These are phyloP conservation scores for Nestor notabilis DNA, from an alignment of 2,113 vertebrate species.

Conservation along the genomic window DNA sequence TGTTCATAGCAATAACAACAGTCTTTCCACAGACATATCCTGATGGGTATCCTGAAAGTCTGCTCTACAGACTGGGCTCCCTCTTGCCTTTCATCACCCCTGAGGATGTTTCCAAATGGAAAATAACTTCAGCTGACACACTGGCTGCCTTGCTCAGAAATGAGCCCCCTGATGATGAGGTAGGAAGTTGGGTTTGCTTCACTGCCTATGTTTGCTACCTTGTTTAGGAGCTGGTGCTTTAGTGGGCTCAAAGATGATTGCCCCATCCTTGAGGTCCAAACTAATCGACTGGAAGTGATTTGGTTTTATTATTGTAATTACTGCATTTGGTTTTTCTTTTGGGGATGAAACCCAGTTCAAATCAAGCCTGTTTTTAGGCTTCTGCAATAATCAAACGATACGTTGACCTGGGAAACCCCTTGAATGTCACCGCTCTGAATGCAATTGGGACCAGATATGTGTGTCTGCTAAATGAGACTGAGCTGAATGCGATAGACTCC, in stretches of 20 bases:
- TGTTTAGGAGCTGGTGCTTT: neutral
- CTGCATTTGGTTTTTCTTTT: neutral
- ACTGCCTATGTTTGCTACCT: neutral
- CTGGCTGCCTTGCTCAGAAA: constrained; percentile 24
- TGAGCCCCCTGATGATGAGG: fast-evolving
- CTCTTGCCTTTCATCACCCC: neutral
- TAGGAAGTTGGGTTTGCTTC: neutral
- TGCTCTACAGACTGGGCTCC: neutral
- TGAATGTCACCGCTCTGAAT: constrained; percentile 67
- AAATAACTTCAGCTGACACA: constrained; percentile 15
- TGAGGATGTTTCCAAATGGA: constrained; percentile 53
- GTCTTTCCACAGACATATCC: constrained; percentile 58
- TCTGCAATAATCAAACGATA: constrained; percentile 70
- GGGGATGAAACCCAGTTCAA: neutral
- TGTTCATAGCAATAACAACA: fast-evolving
- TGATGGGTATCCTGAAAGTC: constrained; percentile 57
- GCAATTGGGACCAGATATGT: constrained; percentile 68
- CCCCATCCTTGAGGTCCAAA: neutral
- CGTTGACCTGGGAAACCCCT: neutral
- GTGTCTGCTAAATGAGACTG: constrained; percentile 65
- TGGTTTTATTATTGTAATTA: fast-evolving
- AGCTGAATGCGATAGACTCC: constrained; percentile 63
- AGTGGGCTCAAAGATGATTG: neutral
- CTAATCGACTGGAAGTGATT: fast-evolving
- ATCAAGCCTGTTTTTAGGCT: constrained; percentile 54